Evolutionary conservation across 1,140 invertebrate species (phyloP).

Genomic region (Aphaenogaster floridana): DNA sequence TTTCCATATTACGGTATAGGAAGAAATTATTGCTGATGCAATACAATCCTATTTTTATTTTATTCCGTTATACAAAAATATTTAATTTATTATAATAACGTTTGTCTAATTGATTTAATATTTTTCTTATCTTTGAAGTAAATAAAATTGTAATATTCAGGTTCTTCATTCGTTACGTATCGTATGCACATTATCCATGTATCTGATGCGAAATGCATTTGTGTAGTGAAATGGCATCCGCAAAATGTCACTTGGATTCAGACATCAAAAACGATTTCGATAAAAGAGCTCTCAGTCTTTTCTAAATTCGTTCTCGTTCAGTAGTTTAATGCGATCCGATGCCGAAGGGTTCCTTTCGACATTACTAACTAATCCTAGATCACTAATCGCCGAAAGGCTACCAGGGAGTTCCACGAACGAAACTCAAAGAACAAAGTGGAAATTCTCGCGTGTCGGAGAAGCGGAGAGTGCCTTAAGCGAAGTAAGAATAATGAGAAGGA

Average conservation of each 20-base stretch:
- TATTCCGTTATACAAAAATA: neutral
- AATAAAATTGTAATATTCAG: too few relatives aligned
- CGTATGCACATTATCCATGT: too few relatives aligned
- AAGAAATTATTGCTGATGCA: neutral
- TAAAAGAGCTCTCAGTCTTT: constrained; percentile 24
- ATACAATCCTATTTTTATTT: neutral
- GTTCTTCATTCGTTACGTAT: too few relatives aligned
- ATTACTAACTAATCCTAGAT: constrained; percentile 61
- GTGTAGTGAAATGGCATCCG: neutral
- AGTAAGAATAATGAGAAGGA: constrained; percentile 48
- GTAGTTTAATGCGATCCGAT: constrained; percentile 42
- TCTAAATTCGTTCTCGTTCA: constrained; percentile 39
- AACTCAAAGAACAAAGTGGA: constrained; percentile 55
- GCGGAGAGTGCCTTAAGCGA: constrained; percentile 6
- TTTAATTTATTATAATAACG: neutral
- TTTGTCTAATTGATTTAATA: too few relatives aligned
- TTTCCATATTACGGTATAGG: neutral
- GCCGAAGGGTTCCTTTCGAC: constrained; percentile 29
- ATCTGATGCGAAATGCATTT: neutral
- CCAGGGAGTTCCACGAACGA: constrained; percentile 31
- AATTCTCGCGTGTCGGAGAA: constrained; percentile 38
- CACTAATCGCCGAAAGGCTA: constrained; percentile 61
- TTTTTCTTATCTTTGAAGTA: too few relatives aligned
- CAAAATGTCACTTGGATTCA: neutral
- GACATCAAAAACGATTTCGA: constrained; percentile 16